These are phyloP conservation scores for Drosophila arizonae DNA, from an alignment of 1,140 invertebrate genomes.

Conservation along the genomic window DNA sequence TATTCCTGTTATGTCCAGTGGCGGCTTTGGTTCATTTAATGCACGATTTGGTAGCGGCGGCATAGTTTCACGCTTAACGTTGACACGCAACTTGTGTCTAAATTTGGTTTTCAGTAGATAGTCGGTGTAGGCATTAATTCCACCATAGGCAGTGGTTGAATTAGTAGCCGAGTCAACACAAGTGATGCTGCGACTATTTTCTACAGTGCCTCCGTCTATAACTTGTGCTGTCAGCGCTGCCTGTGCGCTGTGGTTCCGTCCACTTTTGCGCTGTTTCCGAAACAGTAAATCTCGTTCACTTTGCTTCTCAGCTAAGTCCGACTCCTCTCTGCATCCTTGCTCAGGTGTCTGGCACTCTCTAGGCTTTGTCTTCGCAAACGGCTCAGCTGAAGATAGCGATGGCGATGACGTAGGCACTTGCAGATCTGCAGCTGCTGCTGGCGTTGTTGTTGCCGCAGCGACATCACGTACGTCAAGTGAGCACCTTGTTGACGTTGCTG, in stretches of 20 bases:
- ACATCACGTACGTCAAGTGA: constrained; percentile 51
- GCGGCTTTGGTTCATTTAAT: neutral
- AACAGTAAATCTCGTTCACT: neutral
- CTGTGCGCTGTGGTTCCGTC: constrained; percentile 36
- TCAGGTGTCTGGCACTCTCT: constrained; percentile 38
- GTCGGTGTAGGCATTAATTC: constrained; percentile 9
- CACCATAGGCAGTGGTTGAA: constrained; percentile 20
- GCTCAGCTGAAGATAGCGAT: constrained; percentile 1
- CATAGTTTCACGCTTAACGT: constrained; percentile 55
- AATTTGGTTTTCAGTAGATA: constrained; percentile 22
- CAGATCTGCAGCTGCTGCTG: constrained; percentile 5
- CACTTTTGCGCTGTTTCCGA: constrained; percentile 1
- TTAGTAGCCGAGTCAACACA: constrained; percentile 56
- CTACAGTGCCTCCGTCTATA: neutral
- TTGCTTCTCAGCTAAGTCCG: neutral
- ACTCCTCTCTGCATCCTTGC: constrained; percentile 30
- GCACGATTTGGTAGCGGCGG: neutral
- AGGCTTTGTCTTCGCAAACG: constrained; percentile 46
- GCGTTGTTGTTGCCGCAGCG: constrained; percentile 16
- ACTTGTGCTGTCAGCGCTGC: neutral
- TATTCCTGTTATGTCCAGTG: neutral
- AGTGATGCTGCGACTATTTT: constrained; percentile 1
- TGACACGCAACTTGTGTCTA: constrained; percentile 59
- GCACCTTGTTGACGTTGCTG: neutral
- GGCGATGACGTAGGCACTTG: neutral